Percentiles rank a stretch among this genome's conserved stretches.
Evolutionary conservation across 2,888 invertebrate species (phyloP).

Genomic region (Griposia aprilina): DNA sequence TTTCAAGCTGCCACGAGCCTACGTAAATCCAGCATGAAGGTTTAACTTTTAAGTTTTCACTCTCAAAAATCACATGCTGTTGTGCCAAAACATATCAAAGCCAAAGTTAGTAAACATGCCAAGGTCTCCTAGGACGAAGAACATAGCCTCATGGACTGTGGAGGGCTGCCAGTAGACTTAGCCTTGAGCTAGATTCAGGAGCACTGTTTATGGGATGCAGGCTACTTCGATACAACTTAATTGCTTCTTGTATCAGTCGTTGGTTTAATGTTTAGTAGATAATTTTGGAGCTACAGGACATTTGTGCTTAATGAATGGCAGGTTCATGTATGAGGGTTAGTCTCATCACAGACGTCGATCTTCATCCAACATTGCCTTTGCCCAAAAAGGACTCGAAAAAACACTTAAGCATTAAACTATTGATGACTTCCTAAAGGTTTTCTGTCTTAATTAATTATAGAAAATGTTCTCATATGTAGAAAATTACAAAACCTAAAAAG

Average conservation of each 20-base stretch:
- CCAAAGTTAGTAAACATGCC: conserved; percentile 39
- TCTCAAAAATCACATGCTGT: not conserved
- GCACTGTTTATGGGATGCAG: conserved; percentile 20
- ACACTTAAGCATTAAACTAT: no score
- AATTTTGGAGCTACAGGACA: not conserved
- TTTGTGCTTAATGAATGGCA: not conserved
- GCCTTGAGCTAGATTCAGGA: conserved; percentile 54
- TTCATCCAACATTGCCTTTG: no score
- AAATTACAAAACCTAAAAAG: not conserved
- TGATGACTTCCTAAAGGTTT: not conserved
- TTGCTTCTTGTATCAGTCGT: conserved; percentile 44
- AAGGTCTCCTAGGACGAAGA: conserved; percentile 50
- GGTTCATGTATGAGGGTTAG: not conserved
- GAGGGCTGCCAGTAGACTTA: conserved; percentile 58
- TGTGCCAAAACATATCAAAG: conserved; percentile 15
- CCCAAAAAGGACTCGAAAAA: no score
- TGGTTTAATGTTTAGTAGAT: conserved; percentile 1
- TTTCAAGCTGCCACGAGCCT: not conserved
- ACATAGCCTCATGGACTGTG: conserved; percentile 46
- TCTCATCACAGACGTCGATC: no score
- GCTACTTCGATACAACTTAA: conserved; percentile 28
- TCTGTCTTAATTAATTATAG: no score
- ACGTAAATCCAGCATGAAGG: not conserved
- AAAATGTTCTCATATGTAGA: no score
- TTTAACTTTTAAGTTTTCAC: not conserved